Base-by-base conservation (phyloP, 2,888 invertebrate genomes). In the Melipona bicolor region DNA sequence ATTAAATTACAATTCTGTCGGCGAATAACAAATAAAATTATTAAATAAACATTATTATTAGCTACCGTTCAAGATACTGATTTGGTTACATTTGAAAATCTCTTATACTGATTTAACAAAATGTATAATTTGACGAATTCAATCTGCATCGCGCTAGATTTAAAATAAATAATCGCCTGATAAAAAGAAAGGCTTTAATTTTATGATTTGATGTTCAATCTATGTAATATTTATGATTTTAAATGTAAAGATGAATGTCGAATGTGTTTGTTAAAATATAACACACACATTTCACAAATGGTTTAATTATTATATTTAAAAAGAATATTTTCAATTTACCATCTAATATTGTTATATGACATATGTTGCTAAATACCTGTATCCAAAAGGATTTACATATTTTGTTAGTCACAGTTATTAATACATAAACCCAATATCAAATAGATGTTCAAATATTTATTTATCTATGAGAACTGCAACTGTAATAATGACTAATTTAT, bases 61-160 rank as follows among this genome's bases (percentile, higher is more conserved):
- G 61, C 84, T 87, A 86, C 77, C 72, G 54, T 83, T 74, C 70
- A 79, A 70, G 77, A 88, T 83, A 87, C 74, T 80, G 79, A 80
- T 69, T 85, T 70, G 32, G 50, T 83, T 73, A 24, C 50, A 62
- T 65, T 76, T 52, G n/a, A 64, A 74, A 70, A 71, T 72, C 56
- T 73, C 36, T 59, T 64, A 71, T 19, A 49, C 74, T 69, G 24
- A 80, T 74, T 64, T 59, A 27, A 36, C 50, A 43, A 21, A 64
- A 70, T 56, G 49, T 56, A 69, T 36, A 19, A 76, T 70, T 79
- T 32, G n/a, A 73, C 27, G 15, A 49, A 65, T 79, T 67, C 69
- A 69, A 69, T 69, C 69, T 76, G 50, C 43, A 64, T 15, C 21
- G 59, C 21, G 17, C 27, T 32, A 68, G 21, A 36, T 68, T 82